Evolutionary conservation across 2,888 invertebrate genomes (phyloP).

Genomic region (Mellilla xanthometata): DNA sequence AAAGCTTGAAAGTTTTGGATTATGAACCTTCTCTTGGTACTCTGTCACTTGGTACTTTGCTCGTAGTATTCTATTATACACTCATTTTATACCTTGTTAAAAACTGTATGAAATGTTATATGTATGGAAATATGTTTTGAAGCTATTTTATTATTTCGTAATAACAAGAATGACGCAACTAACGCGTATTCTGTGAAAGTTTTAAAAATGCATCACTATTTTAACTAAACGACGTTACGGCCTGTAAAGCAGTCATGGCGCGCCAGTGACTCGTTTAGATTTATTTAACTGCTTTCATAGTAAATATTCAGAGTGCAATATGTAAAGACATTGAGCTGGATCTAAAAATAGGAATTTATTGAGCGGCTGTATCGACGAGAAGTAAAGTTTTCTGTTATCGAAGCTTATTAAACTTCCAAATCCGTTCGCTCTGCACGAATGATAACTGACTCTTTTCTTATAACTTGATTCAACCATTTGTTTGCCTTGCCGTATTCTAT

Average conservation of each 20-base stretch:
- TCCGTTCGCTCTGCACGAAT: slow-evolving; percentile 3
- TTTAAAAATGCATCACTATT: slow-evolving; percentile 25
- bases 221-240: slow-evolving; percentile 29
- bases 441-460: background rate
- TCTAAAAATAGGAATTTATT: slow-evolving; percentile 10
- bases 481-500: too few species aligned
- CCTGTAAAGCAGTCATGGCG: slow-evolving; percentile 29
- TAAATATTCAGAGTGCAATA: slow-evolving; percentile 13
- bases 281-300: slow-evolving; percentile 27
- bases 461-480: background rate
- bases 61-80: too few species aligned
- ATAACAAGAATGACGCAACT: slow-evolving; percentile 23
- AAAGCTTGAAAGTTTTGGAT: slow-evolving; percentile 7
- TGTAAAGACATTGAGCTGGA: slow-evolving; percentile 7
- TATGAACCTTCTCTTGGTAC: too few species aligned
- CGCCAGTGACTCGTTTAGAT: slow-evolving; percentile 26
- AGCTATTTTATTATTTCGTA: too few species aligned
- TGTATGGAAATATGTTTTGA: too few species aligned
- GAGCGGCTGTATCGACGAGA: background rate
- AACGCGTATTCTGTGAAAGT: slow-evolving; percentile 26
- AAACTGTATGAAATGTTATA: too few species aligned
- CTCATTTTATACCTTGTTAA: too few species aligned
- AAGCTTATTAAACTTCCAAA: background rate
- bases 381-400: background rate
- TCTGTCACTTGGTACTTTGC: too few species aligned